A percentile compares a stretch with the other conserved stretches of the same genome.
These are phyloP conservation scores for Odontomyia ornata DNA, from an alignment of 2,888 invertebrate species.

Conservation along the genomic window DNA sequence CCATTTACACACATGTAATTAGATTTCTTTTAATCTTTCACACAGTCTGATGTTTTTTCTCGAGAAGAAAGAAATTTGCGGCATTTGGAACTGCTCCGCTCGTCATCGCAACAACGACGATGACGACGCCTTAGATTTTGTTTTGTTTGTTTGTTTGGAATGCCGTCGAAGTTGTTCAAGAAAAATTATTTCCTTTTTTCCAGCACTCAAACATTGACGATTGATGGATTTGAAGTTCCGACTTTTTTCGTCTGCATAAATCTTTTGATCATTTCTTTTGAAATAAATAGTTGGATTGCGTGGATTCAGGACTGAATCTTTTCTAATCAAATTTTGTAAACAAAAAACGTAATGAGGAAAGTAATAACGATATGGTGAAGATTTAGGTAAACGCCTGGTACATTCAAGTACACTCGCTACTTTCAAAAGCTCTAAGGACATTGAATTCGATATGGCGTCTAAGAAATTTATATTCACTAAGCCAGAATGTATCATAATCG, in stretches of 20 bases:
- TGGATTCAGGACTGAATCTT: neutral
- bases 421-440: too few species aligned
- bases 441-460: too few species aligned
- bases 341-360: too few species aligned
- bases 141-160: slow-evolving; percentile 42
- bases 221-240: slow-evolving; percentile 43
- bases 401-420: too few species aligned
- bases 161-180: slow-evolving; percentile 40
- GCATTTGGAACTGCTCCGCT: slow-evolving; percentile 27
- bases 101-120: slow-evolving; percentile 15
- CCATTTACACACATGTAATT: neutral
- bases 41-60: slow-evolving; percentile 19
- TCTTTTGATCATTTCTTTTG: slow-evolving; percentile 41
- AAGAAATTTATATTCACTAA: too few species aligned
- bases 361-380: too few species aligned
- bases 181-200: slow-evolving; percentile 43
- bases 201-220: slow-evolving; percentile 17
- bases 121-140: neutral
- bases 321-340: neutral
- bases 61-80: slow-evolving; percentile 25
- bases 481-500: too few species aligned
- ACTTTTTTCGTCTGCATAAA: slow-evolving; percentile 30
- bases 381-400: too few species aligned
- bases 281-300: slow-evolving; percentile 30
- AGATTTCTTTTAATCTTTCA: slow-evolving; percentile 39